Evolutionary conservation across 2,797 vertebrate genomes (phyloP), one percentile per base, ranked within the genome.

Genomic region (Melanotaenia pygmaea): DNA sequence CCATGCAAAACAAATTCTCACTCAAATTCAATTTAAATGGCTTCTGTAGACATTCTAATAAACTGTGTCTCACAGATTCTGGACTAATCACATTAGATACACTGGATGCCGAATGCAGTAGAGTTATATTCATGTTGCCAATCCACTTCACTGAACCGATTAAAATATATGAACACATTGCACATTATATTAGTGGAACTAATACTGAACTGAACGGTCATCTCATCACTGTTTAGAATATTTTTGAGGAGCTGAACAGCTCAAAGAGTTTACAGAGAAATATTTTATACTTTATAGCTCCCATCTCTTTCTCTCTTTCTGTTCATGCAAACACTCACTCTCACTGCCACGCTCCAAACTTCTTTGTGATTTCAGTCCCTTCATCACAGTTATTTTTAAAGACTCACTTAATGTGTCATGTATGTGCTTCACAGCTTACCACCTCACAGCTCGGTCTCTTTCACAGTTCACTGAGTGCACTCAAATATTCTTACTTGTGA

Each of bases 21-120:
- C 9, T 64, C 37, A 37, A 70, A 84, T 81, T 83, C 37, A 70
- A 67, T 82, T 72, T 45, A 12, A 82, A 80, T 68, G 35, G 78
- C 54, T 62, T 67, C 47, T 64, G 30, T 51, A 64, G 61, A 69
- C 45, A 28, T 28, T 64, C 16, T 24, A 77, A 70, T 77, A 72
- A 74, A 72, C 22, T 9, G 5, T 40, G 59, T 71, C 61, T 63
- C 28, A 13, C 76, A 77, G 38, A 70, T 82, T 88, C 68, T 51
- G 59, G 67, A 73, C 78, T 84, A 77, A 81, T 83, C 74, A 54
- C 76, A 72, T 86, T 73, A 79, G 72, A 65, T 53, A 66, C 63
- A 60, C 54, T 59, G 30, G 24, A 70, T 59, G 67, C 73, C 72
- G 47, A 76, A 72, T 35, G 65, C 10, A 43, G 16, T 28, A 47